A percentile compares a stretch with the other conserved stretches of the same genome.
phyloP scores from a whole-genome alignment of 2,113 vertebrate genomes.

The Rhea americana region DNA sequence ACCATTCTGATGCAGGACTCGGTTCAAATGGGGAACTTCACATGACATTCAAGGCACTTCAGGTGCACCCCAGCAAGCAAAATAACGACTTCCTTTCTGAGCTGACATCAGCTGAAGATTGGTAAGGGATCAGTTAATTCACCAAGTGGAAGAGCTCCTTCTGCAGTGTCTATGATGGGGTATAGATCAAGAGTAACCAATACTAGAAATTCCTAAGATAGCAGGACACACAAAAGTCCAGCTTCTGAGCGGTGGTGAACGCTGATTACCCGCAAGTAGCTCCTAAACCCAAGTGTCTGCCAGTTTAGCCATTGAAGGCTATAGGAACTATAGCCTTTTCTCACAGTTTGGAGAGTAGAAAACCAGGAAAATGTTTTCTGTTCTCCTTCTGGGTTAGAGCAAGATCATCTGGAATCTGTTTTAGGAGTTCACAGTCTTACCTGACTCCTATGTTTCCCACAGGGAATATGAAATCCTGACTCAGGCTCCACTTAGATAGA shows the following conservation, averaged over 20 bases:
- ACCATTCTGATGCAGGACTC: not conserved
- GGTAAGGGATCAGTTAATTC: not conserved
- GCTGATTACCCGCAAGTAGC: not conserved
- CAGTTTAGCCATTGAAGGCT: not conserved
- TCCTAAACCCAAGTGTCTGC: not conserved
- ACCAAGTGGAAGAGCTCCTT: not conserved
- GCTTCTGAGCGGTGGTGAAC: not conserved
- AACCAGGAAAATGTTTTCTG: not conserved
- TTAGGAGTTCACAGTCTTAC: not conserved
- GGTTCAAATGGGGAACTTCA: fast-evolving
- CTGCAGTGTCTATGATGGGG: not conserved
- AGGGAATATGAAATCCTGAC: not conserved
- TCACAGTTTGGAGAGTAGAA: not conserved
- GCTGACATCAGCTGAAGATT: not conserved
- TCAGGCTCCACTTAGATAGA: not conserved
- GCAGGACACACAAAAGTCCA: not conserved
- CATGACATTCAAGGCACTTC: not conserved
- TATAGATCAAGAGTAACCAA: not conserved
- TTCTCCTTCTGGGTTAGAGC: not conserved
- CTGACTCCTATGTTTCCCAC: not conserved
- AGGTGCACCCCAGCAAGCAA: not conserved
- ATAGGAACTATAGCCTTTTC: not conserved
- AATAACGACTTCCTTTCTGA: not conserved
- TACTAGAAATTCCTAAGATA: not conserved
- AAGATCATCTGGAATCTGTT: not conserved